Conservation (phyloP, 92 coral and sea anemone species). For the Porites evermanni region DNA sequence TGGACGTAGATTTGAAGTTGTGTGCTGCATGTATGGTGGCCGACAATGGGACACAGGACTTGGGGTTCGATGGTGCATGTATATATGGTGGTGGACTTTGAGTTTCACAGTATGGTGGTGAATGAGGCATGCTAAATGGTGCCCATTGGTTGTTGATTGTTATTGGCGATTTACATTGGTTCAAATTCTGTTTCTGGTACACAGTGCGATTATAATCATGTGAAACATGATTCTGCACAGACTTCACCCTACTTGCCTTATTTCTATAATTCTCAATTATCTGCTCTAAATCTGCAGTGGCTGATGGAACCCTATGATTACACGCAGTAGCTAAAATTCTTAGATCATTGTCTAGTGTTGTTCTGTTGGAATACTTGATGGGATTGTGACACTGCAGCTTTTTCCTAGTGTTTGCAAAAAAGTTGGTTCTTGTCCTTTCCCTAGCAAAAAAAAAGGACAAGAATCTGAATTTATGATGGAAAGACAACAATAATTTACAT, state of each 20-base stretch:
- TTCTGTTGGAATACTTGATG: constrained; percentile 64
- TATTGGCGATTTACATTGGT: constrained; percentile 31
- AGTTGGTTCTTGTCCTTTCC: constrained; percentile 64
- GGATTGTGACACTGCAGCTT: constrained; percentile 57
- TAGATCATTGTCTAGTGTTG: constrained; percentile 60
- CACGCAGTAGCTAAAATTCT: constrained; percentile 53
- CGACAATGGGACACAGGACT: constrained; percentile 29
- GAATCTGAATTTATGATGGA: constrained; percentile 2
- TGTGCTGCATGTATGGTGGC: constrained; percentile 38
- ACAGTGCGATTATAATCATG: constrained; percentile 5
- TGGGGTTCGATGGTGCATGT: constrained; percentile 36
- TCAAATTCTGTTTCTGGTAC: constrained; percentile 39
- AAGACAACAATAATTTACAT: constrained; percentile 20
- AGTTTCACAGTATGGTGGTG: constrained; percentile 37
- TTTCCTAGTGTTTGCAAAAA: constrained; percentile 42
- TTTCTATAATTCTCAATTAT: constrained; percentile 51
- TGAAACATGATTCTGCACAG: constrained; percentile 16
- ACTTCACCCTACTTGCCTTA: constrained; percentile 46
- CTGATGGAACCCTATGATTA: constrained; percentile 61
- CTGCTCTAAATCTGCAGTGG: constrained; percentile 49
- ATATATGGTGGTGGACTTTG: constrained; percentile 23
- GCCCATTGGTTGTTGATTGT: constrained; percentile 14
- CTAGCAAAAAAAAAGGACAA: constrained; percentile 31
- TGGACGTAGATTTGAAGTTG: constrained; percentile 27
- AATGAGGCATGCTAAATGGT: constrained; percentile 16